Conservation (phyloP, 2,888 invertebrate species). For the Metacarcinus magister region DNA sequence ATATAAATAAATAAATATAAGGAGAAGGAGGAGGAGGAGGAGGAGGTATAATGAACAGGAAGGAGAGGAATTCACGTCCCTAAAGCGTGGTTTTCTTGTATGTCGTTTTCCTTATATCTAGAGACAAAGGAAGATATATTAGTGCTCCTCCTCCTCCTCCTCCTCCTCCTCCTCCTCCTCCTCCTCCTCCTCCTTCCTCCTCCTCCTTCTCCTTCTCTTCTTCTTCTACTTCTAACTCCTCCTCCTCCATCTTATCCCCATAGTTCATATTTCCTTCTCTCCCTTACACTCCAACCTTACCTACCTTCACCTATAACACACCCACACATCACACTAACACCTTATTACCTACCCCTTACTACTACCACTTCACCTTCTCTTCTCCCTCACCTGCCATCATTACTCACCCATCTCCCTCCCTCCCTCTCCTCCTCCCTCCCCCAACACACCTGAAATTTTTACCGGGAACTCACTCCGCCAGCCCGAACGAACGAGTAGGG, state of each 20-base stretch:
- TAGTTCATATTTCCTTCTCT: too few species aligned
- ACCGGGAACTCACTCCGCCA: neutral
- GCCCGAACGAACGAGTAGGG: neutral
- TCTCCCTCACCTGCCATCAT: neutral
- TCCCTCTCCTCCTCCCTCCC: neutral
- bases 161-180: neutral
- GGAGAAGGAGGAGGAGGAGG: too few species aligned
- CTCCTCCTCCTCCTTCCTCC: neutral
- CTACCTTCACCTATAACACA: neutral
- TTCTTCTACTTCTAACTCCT: too few species aligned
- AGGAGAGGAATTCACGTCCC: too few species aligned
- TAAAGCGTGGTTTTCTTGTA: neutral
- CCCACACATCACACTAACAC: conserved; percentile 1
- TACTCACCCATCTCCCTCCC: neutral
- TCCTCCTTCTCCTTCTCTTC: neutral
- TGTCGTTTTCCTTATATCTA: neutral
- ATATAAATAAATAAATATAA: too few species aligned
- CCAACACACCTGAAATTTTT: neutral
- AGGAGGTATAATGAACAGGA: too few species aligned
- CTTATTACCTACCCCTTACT: neutral
- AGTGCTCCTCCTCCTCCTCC: neutral
- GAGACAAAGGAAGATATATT: neutral
- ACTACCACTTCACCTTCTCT: neutral
- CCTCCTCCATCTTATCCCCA: too few species aligned
- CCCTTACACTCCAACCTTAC: too few species aligned